These are phyloP conservation scores for Larimichthys polyactis DNA, from an alignment of 2,113 vertebrate species.

Conservation along the genomic window DNA sequence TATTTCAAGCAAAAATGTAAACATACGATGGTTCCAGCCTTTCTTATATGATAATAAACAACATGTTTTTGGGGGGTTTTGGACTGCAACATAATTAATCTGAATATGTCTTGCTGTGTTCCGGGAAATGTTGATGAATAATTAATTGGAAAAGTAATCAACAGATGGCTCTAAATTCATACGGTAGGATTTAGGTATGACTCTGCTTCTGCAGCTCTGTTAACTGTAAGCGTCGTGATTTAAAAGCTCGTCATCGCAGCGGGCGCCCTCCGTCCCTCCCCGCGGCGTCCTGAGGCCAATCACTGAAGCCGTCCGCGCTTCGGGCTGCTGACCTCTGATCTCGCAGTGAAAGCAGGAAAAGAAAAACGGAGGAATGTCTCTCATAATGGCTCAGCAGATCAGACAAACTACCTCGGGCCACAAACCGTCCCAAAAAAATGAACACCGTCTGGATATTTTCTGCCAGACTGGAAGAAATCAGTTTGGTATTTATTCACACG, in stretches of 20 bases:
- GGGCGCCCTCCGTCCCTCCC: constrained; percentile 8
- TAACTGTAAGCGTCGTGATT: not conserved
- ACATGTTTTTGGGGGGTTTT: too few species aligned
- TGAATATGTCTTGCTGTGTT: not conserved
- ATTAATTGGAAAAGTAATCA: not conserved
- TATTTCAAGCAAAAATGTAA: too few species aligned
- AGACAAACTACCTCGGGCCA: constrained; percentile 45
- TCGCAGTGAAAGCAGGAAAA: not conserved
- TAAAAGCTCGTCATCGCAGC: not conserved
- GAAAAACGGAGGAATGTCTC: constrained; percentile 20
- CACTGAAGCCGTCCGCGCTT: not conserved
- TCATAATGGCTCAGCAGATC: constrained; percentile 39
- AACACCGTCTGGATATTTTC: constrained; percentile 15
- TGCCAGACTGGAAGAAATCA: constrained; percentile 6
- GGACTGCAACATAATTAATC: not conserved
- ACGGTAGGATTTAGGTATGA: not conserved
- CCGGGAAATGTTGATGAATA: not conserved
- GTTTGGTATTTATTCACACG: constrained; percentile 10
- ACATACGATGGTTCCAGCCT: too few species aligned
- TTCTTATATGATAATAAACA: too few species aligned
- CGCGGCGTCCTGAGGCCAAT: constrained; percentile 14
- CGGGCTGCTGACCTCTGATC: constrained; percentile 53
- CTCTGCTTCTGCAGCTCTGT: not conserved
- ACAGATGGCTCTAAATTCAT: not conserved
- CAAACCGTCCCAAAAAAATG: too few species aligned